These are phyloP conservation scores for Ostrea denselamellosa DNA, from an alignment of 1,140 invertebrate genomes.

Conservation along the genomic window DNA sequence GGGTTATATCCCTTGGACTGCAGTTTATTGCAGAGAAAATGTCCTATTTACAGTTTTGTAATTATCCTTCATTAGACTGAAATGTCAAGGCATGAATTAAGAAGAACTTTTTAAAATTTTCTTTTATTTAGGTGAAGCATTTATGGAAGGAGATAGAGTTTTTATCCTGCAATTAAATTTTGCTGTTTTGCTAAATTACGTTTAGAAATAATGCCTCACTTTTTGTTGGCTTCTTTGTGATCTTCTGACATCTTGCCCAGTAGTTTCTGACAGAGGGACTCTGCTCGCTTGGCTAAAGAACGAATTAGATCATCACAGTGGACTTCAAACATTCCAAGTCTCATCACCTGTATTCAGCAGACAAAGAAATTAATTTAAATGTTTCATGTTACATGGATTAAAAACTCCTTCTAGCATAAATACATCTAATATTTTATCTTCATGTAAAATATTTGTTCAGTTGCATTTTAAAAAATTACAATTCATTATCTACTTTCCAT, in stretches of 20 bases:
- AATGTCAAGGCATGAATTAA: too few species aligned
- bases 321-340: slow-evolving; percentile 92
- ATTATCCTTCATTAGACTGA: not conserved
- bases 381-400: not conserved
- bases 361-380: slow-evolving; percentile 16
- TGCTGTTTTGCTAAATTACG: not conserved
- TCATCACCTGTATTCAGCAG: slow-evolving; percentile 78
- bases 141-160: too few species aligned
- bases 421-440: not conserved
- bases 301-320: slow-evolving; percentile 89
- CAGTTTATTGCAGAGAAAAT: not conserved
- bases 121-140: too few species aligned
- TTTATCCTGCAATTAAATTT: not conserved
- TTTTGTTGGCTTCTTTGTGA: slow-evolving; percentile 88
- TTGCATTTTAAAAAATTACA: not conserved
- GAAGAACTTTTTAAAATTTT: not conserved
- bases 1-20: not conserved
- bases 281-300: slow-evolving; percentile 85
- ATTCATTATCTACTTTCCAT: not conserved
- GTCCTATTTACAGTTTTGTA: not conserved
- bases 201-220: slow-evolving; percentile 80
- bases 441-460: not conserved
- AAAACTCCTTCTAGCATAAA: not conserved
- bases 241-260: slow-evolving; percentile 87
- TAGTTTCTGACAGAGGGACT: slow-evolving; percentile 85